Percentiles rank a stretch among this genome's conserved stretches.
phyloP scores from a whole-genome alignment of 2,888 invertebrate species.

The Nezara viridula region DNA sequence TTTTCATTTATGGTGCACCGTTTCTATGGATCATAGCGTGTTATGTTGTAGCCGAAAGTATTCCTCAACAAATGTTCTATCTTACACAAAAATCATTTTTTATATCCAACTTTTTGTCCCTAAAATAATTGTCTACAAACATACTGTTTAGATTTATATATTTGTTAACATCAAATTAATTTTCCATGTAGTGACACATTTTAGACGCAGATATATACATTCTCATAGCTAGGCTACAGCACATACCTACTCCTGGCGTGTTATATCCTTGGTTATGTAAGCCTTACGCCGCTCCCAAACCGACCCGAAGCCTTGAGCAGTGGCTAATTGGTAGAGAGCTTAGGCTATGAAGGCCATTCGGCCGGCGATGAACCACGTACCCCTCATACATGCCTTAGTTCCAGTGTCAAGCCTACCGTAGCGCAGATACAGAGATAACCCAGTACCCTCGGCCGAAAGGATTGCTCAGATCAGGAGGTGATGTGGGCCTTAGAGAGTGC shows the following conservation, averaged over 20 bases:
- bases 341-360: neutral
- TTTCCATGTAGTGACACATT: too few relatives aligned
- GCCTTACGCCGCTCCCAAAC: neutral
- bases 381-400: neutral
- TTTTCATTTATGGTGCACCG: too few relatives aligned
- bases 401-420: neutral
- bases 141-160: too few relatives aligned
- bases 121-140: too few relatives aligned
- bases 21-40: too few relatives aligned
- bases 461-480: neutral
- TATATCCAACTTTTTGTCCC: too few relatives aligned
- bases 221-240: too few relatives aligned
- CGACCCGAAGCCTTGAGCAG: neutral
- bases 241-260: neutral
- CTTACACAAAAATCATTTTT: too few relatives aligned
- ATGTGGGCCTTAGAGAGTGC: neutral
- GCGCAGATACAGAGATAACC: neutral
- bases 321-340: neutral
- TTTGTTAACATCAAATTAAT: too few relatives aligned
- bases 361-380: neutral
- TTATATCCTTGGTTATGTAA: neutral
- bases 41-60: too few relatives aligned
- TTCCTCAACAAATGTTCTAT: too few relatives aligned
- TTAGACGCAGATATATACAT: too few relatives aligned
- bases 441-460: neutral